These are phyloP conservation scores for Allolobophora icterica DNA, from an alignment of 2,888 invertebrate genomes.

Conservation along the genomic window DNA sequence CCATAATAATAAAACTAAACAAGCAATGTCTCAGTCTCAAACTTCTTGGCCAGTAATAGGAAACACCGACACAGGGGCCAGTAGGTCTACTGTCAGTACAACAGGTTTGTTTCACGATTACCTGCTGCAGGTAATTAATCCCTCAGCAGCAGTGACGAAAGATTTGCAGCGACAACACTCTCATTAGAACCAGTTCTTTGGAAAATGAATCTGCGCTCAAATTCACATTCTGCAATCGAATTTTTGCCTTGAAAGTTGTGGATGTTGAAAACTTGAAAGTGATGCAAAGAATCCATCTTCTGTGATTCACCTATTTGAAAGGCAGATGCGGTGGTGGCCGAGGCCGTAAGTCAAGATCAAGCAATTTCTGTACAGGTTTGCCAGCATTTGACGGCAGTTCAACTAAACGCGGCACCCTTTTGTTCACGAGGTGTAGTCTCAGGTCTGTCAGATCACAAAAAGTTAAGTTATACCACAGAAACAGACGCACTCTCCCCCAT, in stretches of 20 bases:
- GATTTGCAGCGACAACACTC: neutral
- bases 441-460: conserved; percentile 23
- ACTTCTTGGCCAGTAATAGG: neutral
- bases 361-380: neutral
- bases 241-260: neutral
- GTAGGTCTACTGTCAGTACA: neutral
- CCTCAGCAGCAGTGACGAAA: neutral
- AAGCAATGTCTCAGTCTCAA: neutral
- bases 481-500: neutral
- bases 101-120: neutral
- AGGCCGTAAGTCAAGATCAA: neutral
- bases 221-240: neutral
- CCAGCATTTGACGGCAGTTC: neutral
- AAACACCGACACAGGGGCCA: neutral
- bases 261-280: neutral
- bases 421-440: neutral
- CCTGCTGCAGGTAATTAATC: neutral
- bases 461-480: conserved; percentile 7
- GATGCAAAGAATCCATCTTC: neutral
- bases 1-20: conserved; percentile 17
- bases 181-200: neutral
- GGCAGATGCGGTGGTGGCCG: neutral
- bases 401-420: neutral
- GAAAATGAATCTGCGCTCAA: no score
- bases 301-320: conserved; percentile 5